Evolutionary conservation across 2,797 vertebrate species (phyloP).

Genomic region (Parambassis ranga): DNA sequence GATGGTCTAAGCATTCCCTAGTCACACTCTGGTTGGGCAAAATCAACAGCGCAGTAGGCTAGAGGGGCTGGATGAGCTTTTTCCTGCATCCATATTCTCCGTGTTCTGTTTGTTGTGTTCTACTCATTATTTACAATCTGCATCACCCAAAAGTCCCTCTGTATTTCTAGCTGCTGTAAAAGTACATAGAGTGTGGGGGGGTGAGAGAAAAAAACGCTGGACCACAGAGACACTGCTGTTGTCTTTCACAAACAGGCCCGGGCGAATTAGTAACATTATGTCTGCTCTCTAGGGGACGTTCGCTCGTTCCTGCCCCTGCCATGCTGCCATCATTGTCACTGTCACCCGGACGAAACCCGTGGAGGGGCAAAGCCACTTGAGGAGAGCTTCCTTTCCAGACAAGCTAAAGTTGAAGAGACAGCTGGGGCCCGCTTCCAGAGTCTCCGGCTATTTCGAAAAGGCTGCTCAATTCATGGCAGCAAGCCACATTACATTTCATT

Average conservation of each 20-base stretch:
- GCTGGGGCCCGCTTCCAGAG: conserved; percentile 36
- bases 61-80: not conserved
- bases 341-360: conserved; percentile 37
- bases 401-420: conserved; percentile 62
- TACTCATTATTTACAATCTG: conserved; percentile 60
- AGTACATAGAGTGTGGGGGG: not conserved
- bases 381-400: conserved; percentile 29
- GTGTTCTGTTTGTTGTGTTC: conserved; percentile 42
- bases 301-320: conserved; percentile 21
- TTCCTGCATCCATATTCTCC: conserved; percentile 21
- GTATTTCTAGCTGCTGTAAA: not conserved
- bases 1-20: conserved; percentile 64
- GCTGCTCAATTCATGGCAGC: conserved; percentile 49
- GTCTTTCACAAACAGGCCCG: conserved; percentile 15
- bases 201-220: not conserved
- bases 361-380: conserved; percentile 40
- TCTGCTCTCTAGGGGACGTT: conserved; percentile 47
- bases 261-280: conserved; percentile 48
- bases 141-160: conserved; percentile 26
- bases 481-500: conserved; percentile 10
- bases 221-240: not conserved
- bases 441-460: conserved; percentile 32
- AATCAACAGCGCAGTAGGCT: conserved; percentile 43
- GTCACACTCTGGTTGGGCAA: conserved; percentile 23
- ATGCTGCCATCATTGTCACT: conserved; percentile 53